Conservation (phyloP, 1,140 invertebrate species). For the Mizuhopecten yessoensis region DNA sequence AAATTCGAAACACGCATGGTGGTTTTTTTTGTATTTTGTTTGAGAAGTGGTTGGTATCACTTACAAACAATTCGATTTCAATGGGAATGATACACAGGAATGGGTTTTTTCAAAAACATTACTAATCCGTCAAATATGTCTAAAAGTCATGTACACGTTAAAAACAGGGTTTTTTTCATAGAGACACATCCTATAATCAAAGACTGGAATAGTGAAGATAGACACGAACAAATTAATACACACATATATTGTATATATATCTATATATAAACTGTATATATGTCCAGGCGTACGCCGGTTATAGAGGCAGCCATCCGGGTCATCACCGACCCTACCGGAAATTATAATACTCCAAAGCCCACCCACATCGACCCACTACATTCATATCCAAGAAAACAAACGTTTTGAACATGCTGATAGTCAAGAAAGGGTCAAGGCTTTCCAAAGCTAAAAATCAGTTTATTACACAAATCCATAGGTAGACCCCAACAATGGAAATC, state of each 20-base stretch:
- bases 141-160: too few relatives aligned
- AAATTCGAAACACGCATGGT: background rate
- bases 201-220: background rate
- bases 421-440: too few relatives aligned
- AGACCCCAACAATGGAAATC: too few relatives aligned
- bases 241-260: background rate
- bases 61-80: background rate
- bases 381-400: too few relatives aligned
- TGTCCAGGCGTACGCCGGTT: background rate
- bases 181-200: background rate
- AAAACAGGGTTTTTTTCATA: background rate
- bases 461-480: too few relatives aligned
- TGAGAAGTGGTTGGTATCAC: background rate
- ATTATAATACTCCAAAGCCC: background rate
- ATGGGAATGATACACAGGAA: background rate
- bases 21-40: background rate
- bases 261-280: background rate
- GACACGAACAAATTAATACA: background rate
- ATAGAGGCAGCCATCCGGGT: background rate
- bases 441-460: too few relatives aligned
- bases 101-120: background rate
- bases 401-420: too few relatives aligned
- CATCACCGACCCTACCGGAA: background rate
- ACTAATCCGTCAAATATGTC: background rate
- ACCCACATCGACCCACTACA: background rate